Base-by-base conservation (phyloP, 1,140 invertebrate genomes). In the Ceratitis capitata region DNA sequence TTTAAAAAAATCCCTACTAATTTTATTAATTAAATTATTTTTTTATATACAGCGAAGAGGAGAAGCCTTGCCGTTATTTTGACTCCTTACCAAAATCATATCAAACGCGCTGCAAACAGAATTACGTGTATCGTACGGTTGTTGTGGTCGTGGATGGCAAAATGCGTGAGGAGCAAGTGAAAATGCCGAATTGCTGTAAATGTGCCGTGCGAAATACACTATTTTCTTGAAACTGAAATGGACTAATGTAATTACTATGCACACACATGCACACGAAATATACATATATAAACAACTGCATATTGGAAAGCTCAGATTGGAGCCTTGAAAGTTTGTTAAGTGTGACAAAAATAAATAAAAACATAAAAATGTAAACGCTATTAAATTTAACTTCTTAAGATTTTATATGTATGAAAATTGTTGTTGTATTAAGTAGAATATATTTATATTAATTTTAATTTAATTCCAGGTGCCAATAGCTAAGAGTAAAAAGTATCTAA, bases 161-260 rank as follows among this genome's bases (percentile, higher is more conserved):
- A 84, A 90, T 93, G 0, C 87, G 90, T 35, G 88, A 90, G 2
- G 93, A 94, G 85, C 88, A 90, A 12, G 74, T 86, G n/a, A 86
- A 86, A 88, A 92, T 95, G 83, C 95, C 95, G 5, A 94, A 94
- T 9, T 95, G 94, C 86, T 95, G 95, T 87, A 94, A 94, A 53
- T 95, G 95, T 87, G 92, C 92, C 42, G 87, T 94, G 47, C 92
- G 83, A 56, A 49, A 9, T 10, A 45, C 19, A 19, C 39, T 23
- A 26, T 2, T n/a, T n/a, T n/a, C 0, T 69, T 69, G 32, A 69
- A 32, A 39, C 1, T n/a, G 9, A 56, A 56, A 56, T n/a, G n/a
- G n/a, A n/a, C n/a, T n/a, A n/a, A n/a, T n/a, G n/a, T n/a, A n/a
- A n/a, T n/a, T n/a, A 14, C 1, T 23, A 1, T 56, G 19, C 51